Conservation (phyloP, 2,797 vertebrate species). For the Halcyon leucocephala region DNA sequence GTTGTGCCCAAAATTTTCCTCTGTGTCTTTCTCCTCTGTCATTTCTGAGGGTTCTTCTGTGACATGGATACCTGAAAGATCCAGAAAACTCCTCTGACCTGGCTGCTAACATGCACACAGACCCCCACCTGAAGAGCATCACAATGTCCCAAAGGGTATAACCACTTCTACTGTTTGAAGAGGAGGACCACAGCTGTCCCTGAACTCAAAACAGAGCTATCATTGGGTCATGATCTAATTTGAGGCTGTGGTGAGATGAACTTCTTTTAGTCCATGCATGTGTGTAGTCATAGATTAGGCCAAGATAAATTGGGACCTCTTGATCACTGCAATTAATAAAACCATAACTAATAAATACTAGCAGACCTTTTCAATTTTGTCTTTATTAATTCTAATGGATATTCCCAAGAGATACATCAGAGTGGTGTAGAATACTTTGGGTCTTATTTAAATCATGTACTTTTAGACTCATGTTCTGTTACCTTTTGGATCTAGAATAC, state of each 20-base stretch:
- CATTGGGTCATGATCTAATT: neutral
- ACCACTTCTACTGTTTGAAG: neutral
- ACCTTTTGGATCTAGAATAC: neutral
- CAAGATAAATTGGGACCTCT: neutral
- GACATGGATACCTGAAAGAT: neutral
- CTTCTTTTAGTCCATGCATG: rapidly evolving
- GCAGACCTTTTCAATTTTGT: neutral
- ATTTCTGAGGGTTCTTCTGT: neutral
- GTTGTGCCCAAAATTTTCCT: neutral
- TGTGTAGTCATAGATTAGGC: neutral
- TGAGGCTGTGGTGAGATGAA: neutral
- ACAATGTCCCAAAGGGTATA: neutral
- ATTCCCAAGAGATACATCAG: neutral
- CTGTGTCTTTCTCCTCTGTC: neutral
- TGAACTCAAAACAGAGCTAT: neutral
- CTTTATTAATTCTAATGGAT: neutral
- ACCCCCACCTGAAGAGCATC: neutral
- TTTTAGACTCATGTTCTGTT: neutral
- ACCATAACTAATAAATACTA: neutral
- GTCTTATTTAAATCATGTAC: neutral
- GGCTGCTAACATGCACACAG: neutral
- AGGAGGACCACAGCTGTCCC: neutral
- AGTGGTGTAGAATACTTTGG: neutral
- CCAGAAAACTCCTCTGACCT: neutral
- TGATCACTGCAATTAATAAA: neutral